Conservation (phyloP, 2,797 vertebrate genomes). For the Nannoperca australis region DNA sequence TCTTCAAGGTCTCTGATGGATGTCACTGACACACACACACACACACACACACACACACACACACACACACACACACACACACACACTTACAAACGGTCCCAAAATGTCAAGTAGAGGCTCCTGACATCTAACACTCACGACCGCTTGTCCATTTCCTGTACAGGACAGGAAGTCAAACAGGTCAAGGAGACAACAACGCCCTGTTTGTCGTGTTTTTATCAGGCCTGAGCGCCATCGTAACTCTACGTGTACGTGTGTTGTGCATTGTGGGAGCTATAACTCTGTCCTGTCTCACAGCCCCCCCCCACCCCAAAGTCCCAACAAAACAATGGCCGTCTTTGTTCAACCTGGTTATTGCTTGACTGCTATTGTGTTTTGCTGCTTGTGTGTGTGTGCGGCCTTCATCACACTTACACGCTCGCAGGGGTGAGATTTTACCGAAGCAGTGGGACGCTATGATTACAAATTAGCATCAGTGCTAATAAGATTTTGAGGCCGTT, state of each 20-base stretch:
- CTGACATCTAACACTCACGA: slow-evolving; percentile 16
- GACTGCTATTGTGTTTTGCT: slow-evolving; percentile 53
- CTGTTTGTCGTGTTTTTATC: slow-evolving; percentile 37
- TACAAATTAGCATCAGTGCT: slow-evolving; percentile 72
- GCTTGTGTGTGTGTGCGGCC: slow-evolving; percentile 26
- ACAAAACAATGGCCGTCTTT: slow-evolving; percentile 76
- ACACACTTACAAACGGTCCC: slow-evolving; percentile 1
- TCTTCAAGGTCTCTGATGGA: slow-evolving; percentile 56
- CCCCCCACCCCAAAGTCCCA: slow-evolving; percentile 19
- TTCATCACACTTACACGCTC: slow-evolving; percentile 3
- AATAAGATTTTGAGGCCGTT: slow-evolving; percentile 60
- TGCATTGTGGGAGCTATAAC: slow-evolving; percentile 67
- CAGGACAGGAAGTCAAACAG: slow-evolving; percentile 55
- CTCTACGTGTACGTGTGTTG: slow-evolving; percentile 18
- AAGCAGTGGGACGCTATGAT: slow-evolving; percentile 54
- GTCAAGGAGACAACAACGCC: slow-evolving; percentile 51
- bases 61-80: slow-evolving; percentile 24
- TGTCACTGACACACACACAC: slow-evolving; percentile 23
- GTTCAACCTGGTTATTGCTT: slow-evolving; percentile 56
- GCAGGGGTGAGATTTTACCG: slow-evolving; percentile 34
- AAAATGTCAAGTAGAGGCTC: slow-evolving; percentile 32
- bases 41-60: slow-evolving; percentile 29
- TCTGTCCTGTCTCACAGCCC: slow-evolving; percentile 59
- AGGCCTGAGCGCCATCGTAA: slow-evolving; percentile 8
- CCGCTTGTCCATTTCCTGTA: slow-evolving; percentile 56